These are phyloP conservation scores for Podarcis siculus DNA, from an alignment of 2,797 vertebrate species.

Conservation along the genomic window DNA sequence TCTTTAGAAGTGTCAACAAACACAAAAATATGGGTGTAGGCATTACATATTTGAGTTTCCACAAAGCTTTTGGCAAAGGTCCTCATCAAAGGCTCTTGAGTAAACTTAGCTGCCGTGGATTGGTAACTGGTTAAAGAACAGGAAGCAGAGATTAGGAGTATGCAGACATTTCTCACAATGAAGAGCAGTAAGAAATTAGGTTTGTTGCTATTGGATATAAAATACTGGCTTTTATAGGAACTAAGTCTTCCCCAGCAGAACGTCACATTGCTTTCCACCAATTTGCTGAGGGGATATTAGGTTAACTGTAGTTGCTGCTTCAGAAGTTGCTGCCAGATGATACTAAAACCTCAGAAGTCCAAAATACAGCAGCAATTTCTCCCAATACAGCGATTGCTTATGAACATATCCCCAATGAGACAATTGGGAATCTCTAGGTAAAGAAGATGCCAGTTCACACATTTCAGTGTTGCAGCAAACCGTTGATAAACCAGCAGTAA, in stretches of 20 bases:
- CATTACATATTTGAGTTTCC: not conserved
- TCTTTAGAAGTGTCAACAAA: not conserved
- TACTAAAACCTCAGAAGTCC: slow-evolving; percentile 14
- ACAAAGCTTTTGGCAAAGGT: not conserved
- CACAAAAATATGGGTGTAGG: not conserved
- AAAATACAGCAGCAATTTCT: not conserved
- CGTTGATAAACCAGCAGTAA: not conserved
- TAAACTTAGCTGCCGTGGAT: not conserved
- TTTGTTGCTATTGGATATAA: not conserved
- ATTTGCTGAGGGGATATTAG: not conserved
- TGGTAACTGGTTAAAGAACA: not conserved
- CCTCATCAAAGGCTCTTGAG: not conserved
- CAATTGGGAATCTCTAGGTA: not conserved
- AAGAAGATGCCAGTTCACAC: not conserved
- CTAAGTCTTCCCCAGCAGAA: not conserved
- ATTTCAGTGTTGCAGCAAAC: not conserved
- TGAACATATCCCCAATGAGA: not conserved
- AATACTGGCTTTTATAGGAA: not conserved
- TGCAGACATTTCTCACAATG: not conserved
- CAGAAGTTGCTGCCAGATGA: slow-evolving; percentile 1
- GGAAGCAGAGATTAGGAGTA: not conserved
- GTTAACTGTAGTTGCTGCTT: not conserved
- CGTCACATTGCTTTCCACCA: not conserved
- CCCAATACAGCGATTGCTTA: not conserved
- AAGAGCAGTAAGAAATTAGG: not conserved